These are phyloP conservation scores for Lithosia quadra DNA, from an alignment of 2,888 invertebrate species.

Conservation along the genomic window DNA sequence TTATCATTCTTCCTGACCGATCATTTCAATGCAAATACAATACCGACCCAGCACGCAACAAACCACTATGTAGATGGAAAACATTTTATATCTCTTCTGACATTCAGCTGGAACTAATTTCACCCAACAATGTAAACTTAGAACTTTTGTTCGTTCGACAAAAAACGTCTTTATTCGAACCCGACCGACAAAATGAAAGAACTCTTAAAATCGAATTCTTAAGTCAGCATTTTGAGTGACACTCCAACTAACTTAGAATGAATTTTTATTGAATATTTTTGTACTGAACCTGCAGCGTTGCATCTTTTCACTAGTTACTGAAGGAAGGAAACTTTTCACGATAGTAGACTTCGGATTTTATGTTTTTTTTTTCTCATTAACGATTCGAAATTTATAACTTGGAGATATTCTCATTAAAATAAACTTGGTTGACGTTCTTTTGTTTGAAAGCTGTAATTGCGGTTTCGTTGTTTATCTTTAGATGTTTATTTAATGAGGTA, in stretches of 20 bases:
- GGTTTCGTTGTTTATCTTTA: slow-evolving; percentile 22
- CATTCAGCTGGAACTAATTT: slow-evolving; percentile 76
- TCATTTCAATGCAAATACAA: slow-evolving; percentile 51
- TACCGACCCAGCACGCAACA: slow-evolving; percentile 40
- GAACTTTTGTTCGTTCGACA: slow-evolving; percentile 53
- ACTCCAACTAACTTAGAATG: slow-evolving; percentile 28
- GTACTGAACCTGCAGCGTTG: slow-evolving; percentile 59
- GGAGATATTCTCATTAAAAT: slow-evolving; percentile 57
- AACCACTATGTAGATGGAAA: slow-evolving; percentile 53
- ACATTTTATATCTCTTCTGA: slow-evolving; percentile 68
- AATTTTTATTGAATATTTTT: slow-evolving; percentile 37
- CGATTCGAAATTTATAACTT: slow-evolving; percentile 61
- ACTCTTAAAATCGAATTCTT: slow-evolving; percentile 40
- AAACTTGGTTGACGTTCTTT: slow-evolving; percentile 34
- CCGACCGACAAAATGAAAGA: slow-evolving; percentile 36
- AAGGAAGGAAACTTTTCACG: slow-evolving; percentile 64
- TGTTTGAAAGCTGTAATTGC: slow-evolving; percentile 29
- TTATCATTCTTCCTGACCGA: slow-evolving; percentile 47
- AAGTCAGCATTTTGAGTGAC: slow-evolving; percentile 46
- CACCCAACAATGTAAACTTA: slow-evolving; percentile 72
- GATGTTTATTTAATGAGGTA: slow-evolving; percentile 26
- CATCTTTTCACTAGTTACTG: slow-evolving; percentile 66
- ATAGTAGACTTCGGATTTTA: slow-evolving; percentile 54
- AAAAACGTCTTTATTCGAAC: slow-evolving; percentile 38
- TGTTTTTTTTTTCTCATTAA: slow-evolving; percentile 63